phyloP scores from a whole-genome alignment of 2,888 invertebrate species.

The Nowickia ferox region DNA sequence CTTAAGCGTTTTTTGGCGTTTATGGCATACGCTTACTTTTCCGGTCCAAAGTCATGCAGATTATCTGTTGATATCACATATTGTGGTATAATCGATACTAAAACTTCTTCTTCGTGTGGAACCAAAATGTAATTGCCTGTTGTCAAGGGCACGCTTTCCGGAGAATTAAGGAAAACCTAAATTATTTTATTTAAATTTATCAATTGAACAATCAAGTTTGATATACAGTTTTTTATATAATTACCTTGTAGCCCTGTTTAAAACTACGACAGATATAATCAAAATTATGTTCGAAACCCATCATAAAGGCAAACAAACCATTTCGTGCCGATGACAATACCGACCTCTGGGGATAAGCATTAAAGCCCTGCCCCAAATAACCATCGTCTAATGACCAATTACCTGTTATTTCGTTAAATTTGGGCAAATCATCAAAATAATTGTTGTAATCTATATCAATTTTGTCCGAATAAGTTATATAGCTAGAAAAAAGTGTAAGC shows the following conservation, averaged over 20 bases:
- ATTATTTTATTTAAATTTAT: neutral
- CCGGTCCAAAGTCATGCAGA: conserved; percentile 85
- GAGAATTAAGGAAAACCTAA: conserved; percentile 81
- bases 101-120: conserved; percentile 84
- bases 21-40: conserved; percentile 79
- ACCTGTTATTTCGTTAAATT: conserved; percentile 76
- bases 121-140: conserved; percentile 81
- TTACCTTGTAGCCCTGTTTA: conserved; percentile 88
- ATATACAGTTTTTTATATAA: neutral
- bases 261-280: conserved; percentile 89
- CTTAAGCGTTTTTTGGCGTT: too few species aligned
- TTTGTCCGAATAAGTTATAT: conserved; percentile 77
- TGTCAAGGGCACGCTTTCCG: conserved; percentile 81
- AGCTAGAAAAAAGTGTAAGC: conserved; percentile 63
- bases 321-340: conserved; percentile 87
- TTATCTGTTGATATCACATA: conserved; percentile 89
- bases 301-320: conserved; percentile 86
- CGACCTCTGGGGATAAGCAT: conserved; percentile 88
- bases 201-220: neutral
- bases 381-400: conserved; percentile 87
- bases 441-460: conserved; percentile 78
- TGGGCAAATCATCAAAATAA: conserved; percentile 74
- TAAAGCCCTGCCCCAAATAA: conserved; percentile 84
- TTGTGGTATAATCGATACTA: conserved; percentile 88
- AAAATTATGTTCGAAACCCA: conserved; percentile 86